Base-by-base conservation (phyloP, 2,113 vertebrate genomes). In the Chionodraco myersi region DNA sequence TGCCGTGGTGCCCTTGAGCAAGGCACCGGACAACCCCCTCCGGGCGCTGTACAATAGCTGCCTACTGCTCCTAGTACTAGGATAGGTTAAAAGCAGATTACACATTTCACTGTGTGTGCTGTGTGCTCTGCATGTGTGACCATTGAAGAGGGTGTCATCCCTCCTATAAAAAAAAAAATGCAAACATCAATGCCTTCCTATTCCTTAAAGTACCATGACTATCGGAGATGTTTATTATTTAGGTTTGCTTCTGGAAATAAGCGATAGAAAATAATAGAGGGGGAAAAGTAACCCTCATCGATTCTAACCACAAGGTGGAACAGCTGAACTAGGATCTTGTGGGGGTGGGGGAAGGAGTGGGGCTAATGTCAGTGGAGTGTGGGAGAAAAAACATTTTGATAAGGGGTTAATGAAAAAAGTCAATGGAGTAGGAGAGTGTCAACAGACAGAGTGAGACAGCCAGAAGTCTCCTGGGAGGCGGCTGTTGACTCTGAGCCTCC, bases 351-450 rank as follows among this genome's bases (percentile, higher is more conserved):
- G 21, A 12, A 61, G 49, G 65, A 41, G 26, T 34, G 60, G 56
- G 70, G 68, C 57, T 71, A 34, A 64, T 86, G 73, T 80, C 79
- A 72, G 52, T 79, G 78, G 69, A 91, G 90, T 91, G 92, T 93
- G 90, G 85, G 82, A 91, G 88, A 92, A 81, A 83, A 93, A 92
- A 91, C 91, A 92, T 91, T 90, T 89, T 89, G 88, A 88, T 86
- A 84, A 91, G 87, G 85, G 92, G 86, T 93, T 90, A 94, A 93
- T 94, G 89, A 93, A 92, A 30, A 89, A 86, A 92, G 90, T 90
- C 85, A 90, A 71, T 82, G 86, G 92, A 90, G 89, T 84, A 83
- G 53, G 69, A 91, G 84, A 90, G 90, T 75, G 89, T 88, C 90
- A 92, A 88, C 88, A 88, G 87, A 79, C 79, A n/a, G 66, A 83